Evolutionary conservation across 2,888 invertebrate genomes (phyloP).

Genomic region (Leptinotarsa peninsularis): DNA sequence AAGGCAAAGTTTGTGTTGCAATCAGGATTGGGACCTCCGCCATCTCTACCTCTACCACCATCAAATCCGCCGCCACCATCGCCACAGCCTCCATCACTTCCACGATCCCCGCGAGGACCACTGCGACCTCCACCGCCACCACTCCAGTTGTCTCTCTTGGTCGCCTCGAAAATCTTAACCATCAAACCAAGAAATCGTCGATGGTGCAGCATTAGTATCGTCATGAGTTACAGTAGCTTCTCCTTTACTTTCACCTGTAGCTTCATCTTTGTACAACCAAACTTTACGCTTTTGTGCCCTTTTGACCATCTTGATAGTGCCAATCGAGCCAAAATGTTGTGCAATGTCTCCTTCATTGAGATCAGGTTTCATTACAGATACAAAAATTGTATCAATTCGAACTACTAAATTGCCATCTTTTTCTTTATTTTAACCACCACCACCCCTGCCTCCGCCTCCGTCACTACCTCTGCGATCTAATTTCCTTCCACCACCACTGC

Average conservation of each 20-base stretch:
- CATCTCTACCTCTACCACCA: conserved; percentile 70
- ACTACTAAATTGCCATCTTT: conserved; percentile 80
- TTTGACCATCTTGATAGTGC: conserved; percentile 96
- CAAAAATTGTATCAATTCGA: conserved; percentile 94
- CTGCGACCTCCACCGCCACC: conserved; percentile 58
- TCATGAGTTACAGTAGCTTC: conserved; percentile 99
- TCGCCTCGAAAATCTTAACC: conserved; percentile 91
- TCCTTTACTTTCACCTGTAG: conserved; percentile 92
- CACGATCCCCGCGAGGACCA: conserved; percentile 70
- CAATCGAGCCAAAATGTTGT: conserved; percentile 93
- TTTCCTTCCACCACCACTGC: conserved; percentile 69
- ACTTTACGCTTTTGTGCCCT: conserved; percentile 94
- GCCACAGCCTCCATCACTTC: conserved; percentile 68
- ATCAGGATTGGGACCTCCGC: conserved; percentile 79
- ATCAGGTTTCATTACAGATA: conserved; percentile 88
- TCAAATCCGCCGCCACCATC: conserved; percentile 61
- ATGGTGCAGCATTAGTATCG: conserved; percentile 92
- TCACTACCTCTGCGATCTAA: conserved; percentile 70
- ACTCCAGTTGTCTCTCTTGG: conserved; percentile 66
- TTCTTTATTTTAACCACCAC: conserved; percentile 94
- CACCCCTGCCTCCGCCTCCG: conserved; percentile 92
- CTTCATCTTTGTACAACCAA: conserved; percentile 97
- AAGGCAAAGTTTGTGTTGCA: conserved; percentile 98
- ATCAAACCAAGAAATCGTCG: conserved; percentile 97
- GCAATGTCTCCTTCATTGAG: conserved; percentile 90